Conservation (phyloP, 1,140 invertebrate species). For the Drosophila funebris region DNA sequence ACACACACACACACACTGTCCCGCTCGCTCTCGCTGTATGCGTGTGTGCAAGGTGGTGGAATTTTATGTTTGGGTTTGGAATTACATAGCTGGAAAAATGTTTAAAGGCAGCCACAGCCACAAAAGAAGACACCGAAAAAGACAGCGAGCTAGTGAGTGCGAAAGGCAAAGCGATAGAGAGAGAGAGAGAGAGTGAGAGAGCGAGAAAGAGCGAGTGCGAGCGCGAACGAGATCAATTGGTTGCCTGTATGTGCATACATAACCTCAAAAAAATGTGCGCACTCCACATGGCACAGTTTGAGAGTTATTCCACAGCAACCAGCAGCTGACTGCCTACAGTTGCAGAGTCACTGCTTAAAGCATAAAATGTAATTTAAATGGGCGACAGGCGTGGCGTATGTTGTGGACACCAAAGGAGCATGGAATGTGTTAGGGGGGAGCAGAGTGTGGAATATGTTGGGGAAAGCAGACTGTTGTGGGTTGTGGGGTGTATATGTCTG, state of each 20-base stretch:
- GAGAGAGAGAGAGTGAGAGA: background rate
- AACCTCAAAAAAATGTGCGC: slow-evolving; percentile 21
- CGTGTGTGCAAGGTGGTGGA: slow-evolving; percentile 63
- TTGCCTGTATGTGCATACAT: slow-evolving; percentile 9
- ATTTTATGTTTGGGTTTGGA: slow-evolving; percentile 63
- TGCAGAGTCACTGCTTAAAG: slow-evolving; percentile 7
- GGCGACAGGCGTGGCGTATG: background rate
- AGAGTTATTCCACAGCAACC: background rate
- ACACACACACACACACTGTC: slow-evolving; percentile 1
- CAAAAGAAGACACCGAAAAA: background rate
- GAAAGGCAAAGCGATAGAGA: background rate
- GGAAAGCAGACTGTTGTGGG: background rate
- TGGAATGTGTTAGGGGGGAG: background rate
- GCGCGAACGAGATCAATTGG: slow-evolving; percentile 20
- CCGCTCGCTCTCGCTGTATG: background rate
- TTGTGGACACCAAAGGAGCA: no score
- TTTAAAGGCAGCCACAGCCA: slow-evolving; percentile 7
- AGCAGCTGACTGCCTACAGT: slow-evolving; percentile 20
- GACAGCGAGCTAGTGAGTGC: background rate
- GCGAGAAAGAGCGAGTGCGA: background rate
- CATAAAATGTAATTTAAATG: background rate
- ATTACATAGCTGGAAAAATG: slow-evolving; percentile 54
- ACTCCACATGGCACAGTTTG: slow-evolving; percentile 22
- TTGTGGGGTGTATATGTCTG: slow-evolving; percentile 15
- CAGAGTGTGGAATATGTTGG: background rate